phyloP scores from a whole-genome alignment of 2,888 invertebrate genomes.

The Balanococcus diminutus region DNA sequence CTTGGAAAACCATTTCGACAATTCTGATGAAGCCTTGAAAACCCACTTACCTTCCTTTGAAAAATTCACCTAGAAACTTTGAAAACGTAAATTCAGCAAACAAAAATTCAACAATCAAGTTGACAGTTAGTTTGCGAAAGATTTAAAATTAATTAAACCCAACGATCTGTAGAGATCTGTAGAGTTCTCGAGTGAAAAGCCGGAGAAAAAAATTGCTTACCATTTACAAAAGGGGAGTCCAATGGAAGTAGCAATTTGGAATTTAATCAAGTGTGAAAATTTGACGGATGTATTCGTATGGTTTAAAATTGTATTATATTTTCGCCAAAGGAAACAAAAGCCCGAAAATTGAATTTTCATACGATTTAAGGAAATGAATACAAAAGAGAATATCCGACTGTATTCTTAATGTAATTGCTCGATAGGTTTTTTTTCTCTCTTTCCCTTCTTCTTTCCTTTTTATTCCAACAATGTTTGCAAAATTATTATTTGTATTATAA shows the following conservation, averaged over 20 bases:
- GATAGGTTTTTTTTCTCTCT: neutral
- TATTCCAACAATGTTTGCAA: neutral
- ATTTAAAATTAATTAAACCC: constrained; percentile 13
- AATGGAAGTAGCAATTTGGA: constrained; percentile 1
- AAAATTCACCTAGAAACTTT: neutral
- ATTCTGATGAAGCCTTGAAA: neutral
- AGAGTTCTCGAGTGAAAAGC: neutral
- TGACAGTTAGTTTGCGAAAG: neutral
- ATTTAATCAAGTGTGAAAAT: constrained; percentile 10
- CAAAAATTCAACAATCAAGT: neutral
- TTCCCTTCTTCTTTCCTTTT: neutral
- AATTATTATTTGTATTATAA: neutral
- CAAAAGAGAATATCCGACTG: neutral
- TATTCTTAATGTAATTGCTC: neutral
- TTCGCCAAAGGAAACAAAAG: neutral
- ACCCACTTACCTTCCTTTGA: neutral
- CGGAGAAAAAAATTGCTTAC: neutral
- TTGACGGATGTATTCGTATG: constrained; percentile 12
- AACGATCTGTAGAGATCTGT: neutral
- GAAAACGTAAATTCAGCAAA: neutral
- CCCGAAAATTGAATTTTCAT: neutral
- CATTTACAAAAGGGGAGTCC: neutral
- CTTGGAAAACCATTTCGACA: neutral
- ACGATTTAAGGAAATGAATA: neutral
- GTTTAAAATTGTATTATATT: neutral